Evolutionary conservation across 2,113 vertebrate species (phyloP).

Genomic region (Varanus salvator): DNA sequence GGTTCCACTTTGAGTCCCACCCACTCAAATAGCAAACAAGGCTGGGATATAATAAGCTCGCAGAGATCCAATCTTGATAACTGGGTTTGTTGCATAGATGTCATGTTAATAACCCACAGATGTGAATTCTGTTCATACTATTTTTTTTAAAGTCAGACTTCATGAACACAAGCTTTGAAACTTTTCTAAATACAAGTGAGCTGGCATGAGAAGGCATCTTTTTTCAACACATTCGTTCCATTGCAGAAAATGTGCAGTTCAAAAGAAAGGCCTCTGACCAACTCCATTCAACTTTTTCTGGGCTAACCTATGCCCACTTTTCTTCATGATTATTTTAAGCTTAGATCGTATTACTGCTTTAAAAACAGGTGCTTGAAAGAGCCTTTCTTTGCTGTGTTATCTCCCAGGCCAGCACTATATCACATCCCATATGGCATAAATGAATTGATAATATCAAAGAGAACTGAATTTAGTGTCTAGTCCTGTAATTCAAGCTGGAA

Average conservation of each 20-base stretch:
- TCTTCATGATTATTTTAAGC: slow-evolving; percentile 25
- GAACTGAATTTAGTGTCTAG: slow-evolving; percentile 61
- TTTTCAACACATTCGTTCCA: background rate
- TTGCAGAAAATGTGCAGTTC: background rate
- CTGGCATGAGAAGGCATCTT: background rate
- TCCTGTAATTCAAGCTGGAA: slow-evolving; percentile 62
- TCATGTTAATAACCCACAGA: background rate
- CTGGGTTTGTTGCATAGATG: fast-evolving
- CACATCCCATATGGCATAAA: slow-evolving; percentile 63
- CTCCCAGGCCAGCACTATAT: slow-evolving; percentile 49
- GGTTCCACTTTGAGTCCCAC: background rate
- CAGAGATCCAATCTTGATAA: background rate
- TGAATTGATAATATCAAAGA: slow-evolving; percentile 56
- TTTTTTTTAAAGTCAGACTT: background rate
- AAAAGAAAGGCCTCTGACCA: background rate
- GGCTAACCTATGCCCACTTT: slow-evolving; percentile 19
- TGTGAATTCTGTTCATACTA: slow-evolving; percentile 4
- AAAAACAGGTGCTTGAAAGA: slow-evolving; percentile 60
- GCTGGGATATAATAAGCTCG: background rate
- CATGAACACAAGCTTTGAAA: background rate
- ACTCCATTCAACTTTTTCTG: background rate
- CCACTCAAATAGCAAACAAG: background rate
- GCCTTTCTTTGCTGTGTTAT: slow-evolving; percentile 58
- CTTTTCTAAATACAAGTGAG: slow-evolving; percentile 2
- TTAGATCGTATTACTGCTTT: slow-evolving; percentile 61